Percentiles rank a stretch among this genome's conserved stretches.
These are phyloP conservation scores for Dicrurus megarhynchus DNA, from an alignment of 2,113 vertebrate species.

Conservation along the genomic window DNA sequence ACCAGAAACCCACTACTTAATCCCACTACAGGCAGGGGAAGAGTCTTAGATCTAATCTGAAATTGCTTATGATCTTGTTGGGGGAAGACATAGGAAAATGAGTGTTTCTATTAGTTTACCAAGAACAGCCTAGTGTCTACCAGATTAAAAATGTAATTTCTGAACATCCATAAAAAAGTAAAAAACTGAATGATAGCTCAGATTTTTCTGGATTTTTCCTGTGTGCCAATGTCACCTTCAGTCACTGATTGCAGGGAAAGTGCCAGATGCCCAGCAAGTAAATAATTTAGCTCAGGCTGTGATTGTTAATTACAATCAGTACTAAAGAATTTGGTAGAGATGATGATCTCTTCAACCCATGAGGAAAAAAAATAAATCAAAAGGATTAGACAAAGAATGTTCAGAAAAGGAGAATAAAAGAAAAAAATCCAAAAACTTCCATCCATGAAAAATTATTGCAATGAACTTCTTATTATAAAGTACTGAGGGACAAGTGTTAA, in stretches of 20 bases:
- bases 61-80: background rate
- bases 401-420: background rate
- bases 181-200: background rate
- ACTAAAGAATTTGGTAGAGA: background rate
- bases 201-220: background rate
- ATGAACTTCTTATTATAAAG: background rate
- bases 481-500: background rate
- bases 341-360: background rate
- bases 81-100: background rate
- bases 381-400: background rate
- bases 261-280: background rate
- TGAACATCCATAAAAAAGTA: background rate
- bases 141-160: background rate
- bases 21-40: background rate
- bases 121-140: background rate
- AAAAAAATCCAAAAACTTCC: background rate
- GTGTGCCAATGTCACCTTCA: background rate
- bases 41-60: background rate
- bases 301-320: slow-evolving; percentile 38
- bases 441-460: background rate
- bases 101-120: background rate
- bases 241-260: background rate
- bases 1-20: background rate
- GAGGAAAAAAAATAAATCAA: background rate
- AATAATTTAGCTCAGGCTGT: slow-evolving; percentile 1